Evolutionary conservation across 2,113 vertebrate genomes (phyloP), one percentile per base, ranked within the genome.

Genomic region (Eptesicus fuscus): DNA sequence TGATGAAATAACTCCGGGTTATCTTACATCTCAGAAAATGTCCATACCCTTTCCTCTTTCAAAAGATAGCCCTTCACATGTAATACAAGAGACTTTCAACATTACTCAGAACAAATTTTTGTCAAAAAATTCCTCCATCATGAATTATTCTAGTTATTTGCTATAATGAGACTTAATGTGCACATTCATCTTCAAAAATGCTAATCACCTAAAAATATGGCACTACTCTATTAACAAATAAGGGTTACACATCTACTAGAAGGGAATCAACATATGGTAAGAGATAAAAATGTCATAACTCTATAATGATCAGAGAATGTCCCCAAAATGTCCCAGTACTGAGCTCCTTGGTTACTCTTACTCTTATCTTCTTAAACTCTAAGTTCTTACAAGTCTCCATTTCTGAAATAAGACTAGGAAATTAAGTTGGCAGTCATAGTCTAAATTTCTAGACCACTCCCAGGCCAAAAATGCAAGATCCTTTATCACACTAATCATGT

Each of bases 81-180:
- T 25, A 82, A n/a, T 35, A 42, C 63, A 79, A 69, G 35, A 35
- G 56, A 84, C 56, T 82, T 42, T 71, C 49, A 92, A 70, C 28
- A 71, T 5, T 73, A 80, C 12, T 63, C 35, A 87, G 94, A 90
- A 83, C 47, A 86, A 73, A 71, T 20, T 20, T n/a, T 14, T 53
- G 63, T 35, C 35, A 89, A 80, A 79, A 88, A 91, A 51, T 18
- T 18, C 40, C 23, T 59, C 86, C 47, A 88, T 30, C 56, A 69
- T 32, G 70, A 77, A 28, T 23, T 90, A 59, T 94, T 65, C 71
- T 90, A 93, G 53, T 51, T 93, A 40, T 80, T 76, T 92, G 42
- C 14, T 87, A 32, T 44, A 77, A 32, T 47, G 40, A 12, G 20
- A 88, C 44, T 96, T 80, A 82, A 37, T 40, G 16, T 53, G 14